Conservation (phyloP, 2,113 vertebrate species). For the Vidua chalybeata region DNA sequence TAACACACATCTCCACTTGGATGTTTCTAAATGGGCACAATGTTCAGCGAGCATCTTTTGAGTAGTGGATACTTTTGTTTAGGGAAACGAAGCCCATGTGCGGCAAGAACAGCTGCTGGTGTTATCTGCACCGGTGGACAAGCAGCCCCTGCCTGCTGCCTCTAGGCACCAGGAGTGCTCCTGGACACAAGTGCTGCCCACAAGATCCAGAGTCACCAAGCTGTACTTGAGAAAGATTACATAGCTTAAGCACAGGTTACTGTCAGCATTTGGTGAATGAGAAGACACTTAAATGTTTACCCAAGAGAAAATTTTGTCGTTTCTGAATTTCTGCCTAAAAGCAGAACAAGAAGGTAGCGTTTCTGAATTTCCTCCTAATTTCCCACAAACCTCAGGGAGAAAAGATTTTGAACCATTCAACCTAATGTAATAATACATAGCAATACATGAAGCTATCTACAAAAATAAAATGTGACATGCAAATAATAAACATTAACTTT, state of each 20-base stretch:
- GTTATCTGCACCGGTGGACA: accelerated
- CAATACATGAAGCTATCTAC: neutral
- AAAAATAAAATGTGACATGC: neutral
- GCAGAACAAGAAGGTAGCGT: neutral
- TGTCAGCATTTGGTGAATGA: accelerated
- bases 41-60: neutral
- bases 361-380: neutral
- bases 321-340: neutral
- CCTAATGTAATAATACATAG: neutral
- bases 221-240: neutral
- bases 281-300: neutral
- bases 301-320: neutral
- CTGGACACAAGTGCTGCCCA: neutral
- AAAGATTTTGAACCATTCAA: neutral
- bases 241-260: neutral
- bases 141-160: neutral
- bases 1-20: neutral
- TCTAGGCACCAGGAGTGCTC: neutral
- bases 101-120: neutral
- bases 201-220: neutral
- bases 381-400: neutral
- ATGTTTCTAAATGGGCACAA: neutral
- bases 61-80: accelerated
- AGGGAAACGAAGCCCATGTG: neutral
- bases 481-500: neutral